These are phyloP conservation scores for Phymanthus crucifer DNA, from an alignment of 92 coral and sea anemone species.

Conservation along the genomic window DNA sequence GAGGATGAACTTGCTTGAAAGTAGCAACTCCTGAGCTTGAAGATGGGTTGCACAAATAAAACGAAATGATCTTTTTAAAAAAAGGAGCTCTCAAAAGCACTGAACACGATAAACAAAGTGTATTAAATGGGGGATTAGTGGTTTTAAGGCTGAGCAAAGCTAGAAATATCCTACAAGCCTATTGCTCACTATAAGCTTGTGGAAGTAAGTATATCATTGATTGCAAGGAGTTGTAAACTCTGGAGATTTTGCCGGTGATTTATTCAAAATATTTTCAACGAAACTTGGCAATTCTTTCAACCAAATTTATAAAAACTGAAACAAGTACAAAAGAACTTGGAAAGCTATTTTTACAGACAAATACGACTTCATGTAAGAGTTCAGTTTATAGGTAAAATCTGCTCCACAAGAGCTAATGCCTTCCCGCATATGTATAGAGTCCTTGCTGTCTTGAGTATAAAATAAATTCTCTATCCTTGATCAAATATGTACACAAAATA, in stretches of 20 bases:
- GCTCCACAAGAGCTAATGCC: not conserved
- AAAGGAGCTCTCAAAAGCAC: not conserved
- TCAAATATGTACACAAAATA: constrained; percentile 18
- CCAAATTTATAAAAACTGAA: constrained; percentile 2
- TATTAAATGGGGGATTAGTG: constrained; percentile 2
- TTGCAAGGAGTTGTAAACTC: not conserved
- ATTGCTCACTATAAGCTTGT: not conserved
- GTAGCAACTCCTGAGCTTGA: not conserved
- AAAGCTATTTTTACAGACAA: too few relatives aligned
- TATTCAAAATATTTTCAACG: not conserved
- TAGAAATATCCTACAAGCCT: not conserved
- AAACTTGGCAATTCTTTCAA: too few relatives aligned
- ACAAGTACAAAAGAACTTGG: too few relatives aligned
- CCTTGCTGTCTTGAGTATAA: not conserved
- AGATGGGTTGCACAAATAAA: not conserved
- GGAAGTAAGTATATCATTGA: not conserved
- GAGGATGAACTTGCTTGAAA: not conserved
- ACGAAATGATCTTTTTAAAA: not conserved
- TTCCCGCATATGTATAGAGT: not conserved
- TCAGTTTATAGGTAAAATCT: too few relatives aligned
- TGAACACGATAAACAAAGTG: not conserved
- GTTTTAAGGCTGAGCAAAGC: not conserved
- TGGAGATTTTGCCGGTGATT: not conserved
- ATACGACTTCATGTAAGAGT: not conserved
- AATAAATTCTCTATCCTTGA: constrained; percentile 5